These are phyloP conservation scores for Zaprionus ornatus DNA, from an alignment of 1,140 invertebrate genomes.

Conservation along the genomic window DNA sequence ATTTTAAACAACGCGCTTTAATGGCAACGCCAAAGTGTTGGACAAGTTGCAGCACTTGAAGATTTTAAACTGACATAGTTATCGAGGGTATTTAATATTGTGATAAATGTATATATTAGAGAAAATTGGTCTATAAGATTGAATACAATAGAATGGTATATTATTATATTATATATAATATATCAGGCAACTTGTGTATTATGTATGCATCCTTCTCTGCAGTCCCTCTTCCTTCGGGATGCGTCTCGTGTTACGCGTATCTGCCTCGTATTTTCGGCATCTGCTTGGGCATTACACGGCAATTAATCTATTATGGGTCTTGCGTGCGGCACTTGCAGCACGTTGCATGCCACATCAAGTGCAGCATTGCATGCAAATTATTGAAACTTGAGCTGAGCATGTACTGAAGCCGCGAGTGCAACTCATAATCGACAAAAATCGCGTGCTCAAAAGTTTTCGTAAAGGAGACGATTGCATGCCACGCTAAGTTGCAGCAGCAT, in stretches of 20 bases:
- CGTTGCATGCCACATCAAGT: slow-evolving; percentile 55
- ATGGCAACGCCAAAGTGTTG: background rate
- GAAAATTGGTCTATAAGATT: too few species aligned
- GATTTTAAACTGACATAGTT: too few species aligned
- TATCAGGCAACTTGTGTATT: background rate
- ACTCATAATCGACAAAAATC: slow-evolving; percentile 68
- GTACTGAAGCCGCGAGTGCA: slow-evolving; percentile 59
- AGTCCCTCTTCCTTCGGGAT: too few species aligned
- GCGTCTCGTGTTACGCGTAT: background rate
- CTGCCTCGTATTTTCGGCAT: slow-evolving; percentile 14
- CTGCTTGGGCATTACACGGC: slow-evolving; percentile 43
- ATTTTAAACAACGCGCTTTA: slow-evolving; percentile 17
- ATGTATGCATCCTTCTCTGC: too few species aligned
- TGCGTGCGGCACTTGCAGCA: slow-evolving; percentile 52
- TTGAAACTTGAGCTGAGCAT: slow-evolving; percentile 65
- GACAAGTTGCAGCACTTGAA: too few species aligned
- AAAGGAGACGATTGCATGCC: slow-evolving; percentile 42
- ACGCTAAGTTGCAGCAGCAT: slow-evolving; percentile 35
- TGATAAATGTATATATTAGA: too few species aligned
- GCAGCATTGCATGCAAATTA: slow-evolving; percentile 73
- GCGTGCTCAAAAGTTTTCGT: slow-evolving; percentile 62
- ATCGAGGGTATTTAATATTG: too few species aligned
- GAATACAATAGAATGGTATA: background rate
- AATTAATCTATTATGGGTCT: slow-evolving; percentile 72
- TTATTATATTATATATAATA: background rate